phyloP scores from a whole-genome alignment of 2,888 invertebrate species.

The Anticlea derivata region DNA sequence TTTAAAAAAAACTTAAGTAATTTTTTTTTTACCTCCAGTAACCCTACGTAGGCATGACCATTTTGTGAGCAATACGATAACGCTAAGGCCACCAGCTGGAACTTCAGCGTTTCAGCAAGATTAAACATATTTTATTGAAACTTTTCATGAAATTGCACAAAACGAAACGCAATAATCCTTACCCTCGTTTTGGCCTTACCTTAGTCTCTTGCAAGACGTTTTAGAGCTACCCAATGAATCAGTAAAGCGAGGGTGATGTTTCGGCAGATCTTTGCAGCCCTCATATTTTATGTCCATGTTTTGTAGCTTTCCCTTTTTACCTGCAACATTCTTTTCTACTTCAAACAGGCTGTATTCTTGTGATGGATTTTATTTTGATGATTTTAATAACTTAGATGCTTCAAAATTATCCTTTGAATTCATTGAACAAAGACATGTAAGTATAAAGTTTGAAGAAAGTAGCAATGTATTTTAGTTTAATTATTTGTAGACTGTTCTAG shows the following conservation, averaged over 20 bases:
- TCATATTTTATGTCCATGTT: slow-evolving; percentile 21
- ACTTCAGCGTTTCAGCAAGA: no score
- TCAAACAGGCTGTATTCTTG: slow-evolving; percentile 6
- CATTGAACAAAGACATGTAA: no score
- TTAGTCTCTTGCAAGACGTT: slow-evolving; percentile 3
- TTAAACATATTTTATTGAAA: no score
- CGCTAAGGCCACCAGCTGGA: no score
- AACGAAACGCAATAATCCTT: not conserved
- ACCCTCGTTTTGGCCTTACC: not conserved
- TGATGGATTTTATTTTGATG: slow-evolving; percentile 6
- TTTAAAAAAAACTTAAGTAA: no score
- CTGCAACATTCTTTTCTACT: slow-evolving; percentile 20
- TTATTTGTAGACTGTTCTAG: not conserved
- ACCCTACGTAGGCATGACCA: no score
- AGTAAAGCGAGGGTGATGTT: slow-evolving; percentile 19
- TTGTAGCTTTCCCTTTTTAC: slow-evolving; percentile 10
- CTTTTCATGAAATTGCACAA: not conserved
- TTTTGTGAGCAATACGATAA: no score
- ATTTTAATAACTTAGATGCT: not conserved
- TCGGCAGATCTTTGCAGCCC: slow-evolving; percentile 16
- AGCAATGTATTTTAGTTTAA: no score
- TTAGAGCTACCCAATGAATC: slow-evolving; percentile 19
- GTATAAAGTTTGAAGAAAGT: no score
- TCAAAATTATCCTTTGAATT: no score
- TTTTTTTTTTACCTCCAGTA: no score